Conservation (phyloP, 1,140 invertebrate genomes). For the Lasioglossum baleicum region DNA sequence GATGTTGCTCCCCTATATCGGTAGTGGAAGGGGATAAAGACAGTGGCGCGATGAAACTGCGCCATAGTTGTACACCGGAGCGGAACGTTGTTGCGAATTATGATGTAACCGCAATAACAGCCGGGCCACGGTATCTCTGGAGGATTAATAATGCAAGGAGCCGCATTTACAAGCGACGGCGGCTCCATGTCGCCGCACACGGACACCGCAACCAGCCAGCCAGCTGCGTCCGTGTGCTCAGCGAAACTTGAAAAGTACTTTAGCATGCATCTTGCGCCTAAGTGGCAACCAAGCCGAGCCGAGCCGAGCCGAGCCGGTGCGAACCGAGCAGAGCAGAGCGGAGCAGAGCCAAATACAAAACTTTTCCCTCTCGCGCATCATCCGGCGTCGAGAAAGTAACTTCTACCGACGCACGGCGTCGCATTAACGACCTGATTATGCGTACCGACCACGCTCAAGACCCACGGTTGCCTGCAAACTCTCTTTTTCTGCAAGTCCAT, state of each 20-base stretch:
- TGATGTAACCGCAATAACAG: constrained; percentile 37
- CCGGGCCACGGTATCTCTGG: constrained; percentile 4
- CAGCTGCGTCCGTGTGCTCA: not conserved
- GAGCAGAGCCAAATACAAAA: not conserved
- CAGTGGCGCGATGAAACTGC: constrained; percentile 1
- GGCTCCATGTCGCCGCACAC: constrained; percentile 3
- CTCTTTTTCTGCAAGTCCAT: no score
- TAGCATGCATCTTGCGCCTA: constrained; percentile 43
- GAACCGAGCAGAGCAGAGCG: no score
- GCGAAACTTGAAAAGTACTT: constrained; percentile 48
- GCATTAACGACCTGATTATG: constrained; percentile 55
- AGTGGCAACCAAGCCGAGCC: constrained; percentile 40
- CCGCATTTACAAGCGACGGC: constrained; percentile 1
- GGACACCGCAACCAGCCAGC: not conserved
- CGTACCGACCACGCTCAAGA: not conserved
- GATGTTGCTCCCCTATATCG: not conserved
- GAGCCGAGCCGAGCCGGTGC: constrained; percentile 2
- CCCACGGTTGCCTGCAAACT: no score
- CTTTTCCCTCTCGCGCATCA: constrained; percentile 18
- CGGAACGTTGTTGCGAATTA: constrained; percentile 35
- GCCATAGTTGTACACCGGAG: constrained; percentile 13
- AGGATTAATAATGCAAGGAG: constrained; percentile 55
- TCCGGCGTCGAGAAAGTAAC: not conserved
- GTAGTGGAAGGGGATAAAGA: not conserved
- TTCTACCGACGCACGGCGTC: constrained; percentile 20